Evolutionary conservation across 1,140 invertebrate species (phyloP).

Genomic region (Ceratina japonica): DNA sequence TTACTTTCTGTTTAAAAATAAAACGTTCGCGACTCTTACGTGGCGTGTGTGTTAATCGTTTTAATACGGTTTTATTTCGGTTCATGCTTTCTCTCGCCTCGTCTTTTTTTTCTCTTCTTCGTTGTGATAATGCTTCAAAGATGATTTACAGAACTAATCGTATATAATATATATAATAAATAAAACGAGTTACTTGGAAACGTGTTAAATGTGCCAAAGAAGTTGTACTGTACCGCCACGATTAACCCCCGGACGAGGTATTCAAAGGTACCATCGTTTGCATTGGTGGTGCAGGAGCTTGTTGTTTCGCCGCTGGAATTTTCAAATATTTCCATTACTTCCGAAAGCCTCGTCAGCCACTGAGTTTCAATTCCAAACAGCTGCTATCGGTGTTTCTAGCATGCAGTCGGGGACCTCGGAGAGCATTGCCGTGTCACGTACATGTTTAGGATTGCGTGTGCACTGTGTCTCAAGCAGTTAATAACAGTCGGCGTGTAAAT

Average conservation of each 20-base stretch:
- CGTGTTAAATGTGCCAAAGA: conserved; percentile 70
- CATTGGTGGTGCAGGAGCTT: conserved; percentile 73
- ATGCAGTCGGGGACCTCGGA: neutral
- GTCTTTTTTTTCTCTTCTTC: neutral
- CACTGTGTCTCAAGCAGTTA: neutral
- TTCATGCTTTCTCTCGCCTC: neutral
- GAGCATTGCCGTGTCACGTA: neutral
- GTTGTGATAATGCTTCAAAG: conserved; percentile 16
- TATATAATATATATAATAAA: conserved; percentile 43
- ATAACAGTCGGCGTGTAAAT: neutral
- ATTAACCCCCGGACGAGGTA: conserved; percentile 67
- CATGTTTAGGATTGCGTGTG: too few relatives aligned
- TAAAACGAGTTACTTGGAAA: conserved; percentile 51
- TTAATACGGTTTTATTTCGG: conserved; percentile 37
- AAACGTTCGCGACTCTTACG: conserved; percentile 40
- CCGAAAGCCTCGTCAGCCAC: neutral
- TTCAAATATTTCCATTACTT: conserved; percentile 61
- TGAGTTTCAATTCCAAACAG: neutral
- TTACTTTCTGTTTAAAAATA: conserved; percentile 44
- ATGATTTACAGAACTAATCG: conserved; percentile 39
- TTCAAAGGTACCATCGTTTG: conserved; percentile 70
- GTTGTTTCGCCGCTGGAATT: conserved; percentile 76
- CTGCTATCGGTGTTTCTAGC: neutral
- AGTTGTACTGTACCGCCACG: conserved; percentile 70
- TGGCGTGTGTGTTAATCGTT: conserved; percentile 23